Base-by-base conservation (phyloP, 1,140 invertebrate species). In the Drosophila aff. region DNA sequence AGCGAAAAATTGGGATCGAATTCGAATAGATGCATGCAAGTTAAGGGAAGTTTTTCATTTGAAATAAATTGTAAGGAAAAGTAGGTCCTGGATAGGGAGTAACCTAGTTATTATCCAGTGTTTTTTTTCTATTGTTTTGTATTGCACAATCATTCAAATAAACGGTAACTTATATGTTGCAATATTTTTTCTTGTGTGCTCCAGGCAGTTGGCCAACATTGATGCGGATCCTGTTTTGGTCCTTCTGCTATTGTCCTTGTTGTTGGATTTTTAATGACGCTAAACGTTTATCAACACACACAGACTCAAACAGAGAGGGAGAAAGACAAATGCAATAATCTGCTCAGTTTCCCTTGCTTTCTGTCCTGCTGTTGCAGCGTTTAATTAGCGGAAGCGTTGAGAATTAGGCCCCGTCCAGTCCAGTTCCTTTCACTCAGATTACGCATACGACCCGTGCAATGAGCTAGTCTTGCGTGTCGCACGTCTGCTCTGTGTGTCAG, bases 271-370 rank as follows among this genome's bases (percentile, higher is more conserved):
- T 84, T 90, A 90, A 90, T 78, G 85, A 89, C 85, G 77, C 66
- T 89, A 81, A 87, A 89, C 81, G 81, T 81, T 90, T 84, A 84
- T 78, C 68, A 83, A 89, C 83, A 80, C 59, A 86, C 82, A 86
- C 40, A 86, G 65, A 75, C 49, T 72, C 73, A 84, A 10, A 43
- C 40, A 69, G 40, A 47, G 44, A 69, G 43, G 28, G 38, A 31
- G 46, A 72, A 59, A 33, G 60, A 62, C 75, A 86, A 85, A 85
- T 78, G 72, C 83, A 80, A 87, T 89, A 87, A 89, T 83, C 84
- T 69, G 57, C 41, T 52, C 58, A 57, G 68, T 58, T 81, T 85
- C 46, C 64, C 62, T 58, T 26, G 31, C 41, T 66, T 44, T 41
- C 64, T 76, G 55, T n/a, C 43, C 33, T 33, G 43, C 40, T 71